phyloP scores from a whole-genome alignment of 2,888 invertebrate species.

The Arge pagana region DNA sequence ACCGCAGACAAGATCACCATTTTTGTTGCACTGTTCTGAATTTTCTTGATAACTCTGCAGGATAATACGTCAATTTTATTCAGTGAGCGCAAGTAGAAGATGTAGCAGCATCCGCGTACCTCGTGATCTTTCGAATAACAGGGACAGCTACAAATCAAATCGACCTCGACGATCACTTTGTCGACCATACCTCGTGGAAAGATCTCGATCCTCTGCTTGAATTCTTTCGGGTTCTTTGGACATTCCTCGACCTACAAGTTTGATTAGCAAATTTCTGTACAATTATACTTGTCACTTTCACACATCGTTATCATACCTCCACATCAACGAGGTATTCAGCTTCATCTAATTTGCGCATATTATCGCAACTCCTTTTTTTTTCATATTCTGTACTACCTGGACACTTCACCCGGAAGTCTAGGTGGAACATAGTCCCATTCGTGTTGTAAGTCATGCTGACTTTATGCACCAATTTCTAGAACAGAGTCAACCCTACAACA shows the following conservation, averaged over 20 bases:
- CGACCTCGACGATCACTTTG: slow-evolving; percentile 68
- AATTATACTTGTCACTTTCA: background rate
- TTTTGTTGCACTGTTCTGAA: slow-evolving; percentile 51
- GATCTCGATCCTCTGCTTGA: slow-evolving; percentile 65
- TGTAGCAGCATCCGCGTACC: slow-evolving; percentile 37
- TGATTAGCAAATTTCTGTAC: no score
- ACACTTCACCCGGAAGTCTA: slow-evolving; percentile 64
- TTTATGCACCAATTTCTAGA: slow-evolving; percentile 56
- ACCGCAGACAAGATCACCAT: slow-evolving; percentile 62
- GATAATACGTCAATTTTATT: no score
- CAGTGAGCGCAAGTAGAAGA: no score
- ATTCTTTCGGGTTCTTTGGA: slow-evolving; percentile 59
- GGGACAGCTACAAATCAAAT: slow-evolving; percentile 73
- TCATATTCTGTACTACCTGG: slow-evolving; percentile 39
- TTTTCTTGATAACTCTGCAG: slow-evolving; percentile 31
- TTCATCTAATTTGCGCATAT: slow-evolving; percentile 65
- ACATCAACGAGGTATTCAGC: slow-evolving; percentile 64
- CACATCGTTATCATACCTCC: slow-evolving; percentile 47
- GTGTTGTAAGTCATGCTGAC: slow-evolving; percentile 52
- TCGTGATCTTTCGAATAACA: slow-evolving; percentile 65
- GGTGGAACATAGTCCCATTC: slow-evolving; percentile 58
- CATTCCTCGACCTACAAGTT: slow-evolving; percentile 64
- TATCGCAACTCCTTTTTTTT: slow-evolving; percentile 65
- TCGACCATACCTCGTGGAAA: slow-evolving; percentile 76
- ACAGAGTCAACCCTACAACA: no score